phyloP scores from a whole-genome alignment of 2,113 vertebrate genomes.

The Lipophrys pholis region DNA sequence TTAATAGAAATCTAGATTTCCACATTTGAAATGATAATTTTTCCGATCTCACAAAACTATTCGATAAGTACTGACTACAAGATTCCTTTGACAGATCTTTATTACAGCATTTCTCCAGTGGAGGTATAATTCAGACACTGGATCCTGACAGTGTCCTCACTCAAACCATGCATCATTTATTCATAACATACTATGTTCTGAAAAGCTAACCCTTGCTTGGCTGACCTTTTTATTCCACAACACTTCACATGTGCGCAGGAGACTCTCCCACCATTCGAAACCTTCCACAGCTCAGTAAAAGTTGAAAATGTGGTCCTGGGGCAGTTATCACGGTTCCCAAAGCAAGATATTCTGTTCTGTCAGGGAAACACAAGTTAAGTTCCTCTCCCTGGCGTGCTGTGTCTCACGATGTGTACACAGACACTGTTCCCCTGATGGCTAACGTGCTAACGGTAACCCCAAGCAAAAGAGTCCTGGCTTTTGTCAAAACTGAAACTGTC shows the following conservation, averaged over 20 bases:
- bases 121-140: neutral
- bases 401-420: constrained; percentile 59
- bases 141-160: constrained; percentile 16
- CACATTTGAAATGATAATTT: no score
- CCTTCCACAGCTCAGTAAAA: constrained; percentile 42
- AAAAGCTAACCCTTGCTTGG: constrained; percentile 31
- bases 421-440: constrained; percentile 47
- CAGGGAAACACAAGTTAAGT: constrained; percentile 60
- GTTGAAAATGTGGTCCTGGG: constrained; percentile 53
- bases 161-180: constrained; percentile 17
- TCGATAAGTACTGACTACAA: no score
- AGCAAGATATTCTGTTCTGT: constrained; percentile 59
- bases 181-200: constrained; percentile 33
- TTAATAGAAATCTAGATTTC: no score
- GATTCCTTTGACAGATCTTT: constrained; percentile 23
- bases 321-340: constrained; percentile 54
- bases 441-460: constrained; percentile 64
- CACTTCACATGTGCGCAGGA: constrained; percentile 46
- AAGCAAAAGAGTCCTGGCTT: constrained; percentile 54
- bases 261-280: constrained; percentile 47
- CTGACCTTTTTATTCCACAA: constrained; percentile 39
- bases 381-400: constrained; percentile 59
- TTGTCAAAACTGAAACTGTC: constrained; percentile 58
- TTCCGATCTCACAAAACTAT: no score
- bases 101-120: no score